Percentiles rank a stretch among this genome's conserved stretches.
Evolutionary conservation across 2,797 vertebrate species (phyloP).

Genomic region (Psittacula echo): DNA sequence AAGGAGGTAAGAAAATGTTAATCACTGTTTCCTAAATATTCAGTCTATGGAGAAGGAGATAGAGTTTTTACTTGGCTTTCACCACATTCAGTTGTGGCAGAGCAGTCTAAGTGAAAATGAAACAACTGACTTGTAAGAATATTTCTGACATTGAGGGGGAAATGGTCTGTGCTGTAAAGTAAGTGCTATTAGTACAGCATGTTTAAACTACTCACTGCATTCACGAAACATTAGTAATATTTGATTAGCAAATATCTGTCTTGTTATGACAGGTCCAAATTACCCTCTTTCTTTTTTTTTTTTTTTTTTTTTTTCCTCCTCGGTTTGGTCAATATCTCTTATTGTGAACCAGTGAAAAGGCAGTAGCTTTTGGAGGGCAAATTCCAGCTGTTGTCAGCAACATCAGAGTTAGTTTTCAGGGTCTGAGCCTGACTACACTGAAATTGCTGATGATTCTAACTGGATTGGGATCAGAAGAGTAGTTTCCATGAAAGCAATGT

Average conservation of each 20-base stretch:
- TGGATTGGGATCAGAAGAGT: background rate
- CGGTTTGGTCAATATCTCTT: background rate
- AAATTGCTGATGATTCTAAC: background rate
- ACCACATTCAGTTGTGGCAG: background rate
- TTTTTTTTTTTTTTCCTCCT: background rate
- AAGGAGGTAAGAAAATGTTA: slow-evolving; percentile 88
- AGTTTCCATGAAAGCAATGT: background rate
- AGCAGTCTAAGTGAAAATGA: background rate
- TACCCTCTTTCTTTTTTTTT: background rate
- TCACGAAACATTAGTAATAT: background rate
- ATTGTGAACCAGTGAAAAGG: background rate
- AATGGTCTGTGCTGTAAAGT: background rate
- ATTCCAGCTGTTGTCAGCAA: background rate
- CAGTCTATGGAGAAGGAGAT: background rate
- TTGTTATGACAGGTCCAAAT: background rate
- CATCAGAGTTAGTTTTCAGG: background rate
- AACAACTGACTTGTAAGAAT: background rate
- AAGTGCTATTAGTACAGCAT: background rate
- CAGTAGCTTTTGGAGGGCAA: background rate
- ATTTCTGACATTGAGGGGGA: background rate
- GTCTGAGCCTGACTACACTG: background rate
- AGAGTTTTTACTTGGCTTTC: background rate
- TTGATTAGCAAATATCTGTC: background rate
- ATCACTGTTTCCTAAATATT: background rate
- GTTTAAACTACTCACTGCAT: background rate